Conservation (phyloP, 2,797 vertebrate species). For the Typhlichthys subterraneus region DNA sequence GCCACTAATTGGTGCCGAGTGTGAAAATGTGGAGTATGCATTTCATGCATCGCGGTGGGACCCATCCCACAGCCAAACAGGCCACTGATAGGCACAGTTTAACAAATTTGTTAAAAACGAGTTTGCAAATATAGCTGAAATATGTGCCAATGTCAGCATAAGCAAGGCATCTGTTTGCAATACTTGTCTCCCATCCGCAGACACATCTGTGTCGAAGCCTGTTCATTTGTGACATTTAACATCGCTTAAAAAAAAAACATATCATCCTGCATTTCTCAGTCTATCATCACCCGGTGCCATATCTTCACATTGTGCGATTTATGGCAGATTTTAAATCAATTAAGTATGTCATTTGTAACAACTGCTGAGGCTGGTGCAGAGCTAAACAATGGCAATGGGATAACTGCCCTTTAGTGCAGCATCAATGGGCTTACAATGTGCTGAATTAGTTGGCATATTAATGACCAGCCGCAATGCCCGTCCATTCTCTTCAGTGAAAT, state of each 20-base stretch:
- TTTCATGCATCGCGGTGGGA: slow-evolving; percentile 16
- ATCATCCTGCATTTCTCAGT: slow-evolving; percentile 44
- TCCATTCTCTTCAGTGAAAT: slow-evolving; percentile 95
- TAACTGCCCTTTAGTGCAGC: slow-evolving; percentile 99
- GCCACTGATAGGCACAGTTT: slow-evolving; percentile 36
- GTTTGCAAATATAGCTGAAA: slow-evolving; percentile 34
- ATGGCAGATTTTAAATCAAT: slow-evolving; percentile 88
- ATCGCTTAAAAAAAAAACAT: slow-evolving; percentile 31
- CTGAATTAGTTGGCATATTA: slow-evolving; percentile 99
- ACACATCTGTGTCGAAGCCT: slow-evolving; percentile 57
- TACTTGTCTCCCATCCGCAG: slow-evolving; percentile 47
- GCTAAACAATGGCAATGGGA: slow-evolving; percentile 95
- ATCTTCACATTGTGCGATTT: slow-evolving; percentile 76
- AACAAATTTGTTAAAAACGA: slow-evolving; percentile 43
- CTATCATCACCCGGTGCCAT: slow-evolving; percentile 45
- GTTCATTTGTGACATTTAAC: slow-evolving; percentile 65
- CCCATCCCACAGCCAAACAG: slow-evolving; percentile 19
- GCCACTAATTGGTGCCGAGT: slow-evolving; percentile 72
- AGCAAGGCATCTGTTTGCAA: slow-evolving; percentile 45
- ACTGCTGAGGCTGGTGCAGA: slow-evolving; percentile 92
- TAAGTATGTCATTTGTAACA: slow-evolving; percentile 99
- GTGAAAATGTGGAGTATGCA: slow-evolving; percentile 62
- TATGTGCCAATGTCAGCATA: slow-evolving; percentile 26
- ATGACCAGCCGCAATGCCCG: slow-evolving; percentile 92
- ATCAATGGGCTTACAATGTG: slow-evolving; percentile 99